A percentile compares a stretch with the other conserved stretches of the same genome.
These are phyloP conservation scores for Cepaea hortensis DNA, from an alignment of 2,888 invertebrate genomes.

Conservation along the genomic window DNA sequence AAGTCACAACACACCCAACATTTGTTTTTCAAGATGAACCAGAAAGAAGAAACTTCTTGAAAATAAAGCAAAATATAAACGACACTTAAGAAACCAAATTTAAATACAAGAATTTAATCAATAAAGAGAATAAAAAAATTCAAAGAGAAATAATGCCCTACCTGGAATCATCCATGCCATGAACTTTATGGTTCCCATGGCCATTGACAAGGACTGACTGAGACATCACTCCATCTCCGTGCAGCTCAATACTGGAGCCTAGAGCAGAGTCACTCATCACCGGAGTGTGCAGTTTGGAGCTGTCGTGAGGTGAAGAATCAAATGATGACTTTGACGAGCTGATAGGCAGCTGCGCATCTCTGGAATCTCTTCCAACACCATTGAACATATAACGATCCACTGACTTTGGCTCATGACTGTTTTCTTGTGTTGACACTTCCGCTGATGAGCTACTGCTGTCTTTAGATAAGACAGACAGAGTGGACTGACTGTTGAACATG, in stretches of 20 bases:
- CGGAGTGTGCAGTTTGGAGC: not conserved
- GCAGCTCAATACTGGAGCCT: slow-evolving; percentile 47
- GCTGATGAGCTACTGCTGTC: slow-evolving; percentile 31
- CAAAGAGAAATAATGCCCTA: slow-evolving; percentile 8
- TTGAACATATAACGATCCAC: slow-evolving; percentile 34
- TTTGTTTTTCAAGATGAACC: too few relatives aligned
- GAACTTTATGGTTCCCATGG: slow-evolving; percentile 40
- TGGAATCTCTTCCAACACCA: slow-evolving; percentile 38
- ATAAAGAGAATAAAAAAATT: not conserved
- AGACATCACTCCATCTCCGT: slow-evolving; percentile 31
- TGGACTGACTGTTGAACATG: slow-evolving; percentile 10
- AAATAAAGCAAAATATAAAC: too few relatives aligned
- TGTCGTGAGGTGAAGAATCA: slow-evolving; percentile 32
- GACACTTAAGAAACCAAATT: too few relatives aligned
- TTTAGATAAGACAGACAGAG: slow-evolving; percentile 19
- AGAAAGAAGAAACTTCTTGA: too few relatives aligned
- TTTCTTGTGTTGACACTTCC: slow-evolving; percentile 37
- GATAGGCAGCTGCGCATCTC: slow-evolving; percentile 13
- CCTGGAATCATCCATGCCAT: slow-evolving; percentile 49
- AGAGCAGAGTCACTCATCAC: slow-evolving; percentile 45
- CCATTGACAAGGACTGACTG: slow-evolving; percentile 48
- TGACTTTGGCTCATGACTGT: slow-evolving; percentile 43
- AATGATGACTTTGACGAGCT: slow-evolving; percentile 28
- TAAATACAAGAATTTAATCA: too few relatives aligned
- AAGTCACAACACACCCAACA: too few relatives aligned